Conservation (phyloP, 2,888 invertebrate species). For the Caenorhabditis sp. region DNA sequence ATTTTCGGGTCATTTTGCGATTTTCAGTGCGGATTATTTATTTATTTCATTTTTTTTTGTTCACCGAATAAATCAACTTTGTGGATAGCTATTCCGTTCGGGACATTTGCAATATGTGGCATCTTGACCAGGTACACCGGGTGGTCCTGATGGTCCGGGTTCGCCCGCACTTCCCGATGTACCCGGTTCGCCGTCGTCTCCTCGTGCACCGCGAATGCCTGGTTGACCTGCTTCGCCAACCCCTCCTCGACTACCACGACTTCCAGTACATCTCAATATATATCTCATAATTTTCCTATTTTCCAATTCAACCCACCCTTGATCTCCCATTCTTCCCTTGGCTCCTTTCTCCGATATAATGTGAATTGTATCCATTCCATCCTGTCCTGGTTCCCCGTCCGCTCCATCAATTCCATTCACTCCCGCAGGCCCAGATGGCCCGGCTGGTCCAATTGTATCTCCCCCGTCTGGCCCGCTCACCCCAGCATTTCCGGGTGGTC, state of each 20-base stretch:
- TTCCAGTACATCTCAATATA: slow-evolving; percentile 11
- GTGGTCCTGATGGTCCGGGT: slow-evolving; percentile 10
- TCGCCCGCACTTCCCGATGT: slow-evolving; percentile 7
- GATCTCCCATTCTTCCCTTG: slow-evolving; percentile 16
- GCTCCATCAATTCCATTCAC: slow-evolving; percentile 21
- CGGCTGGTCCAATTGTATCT: slow-evolving; percentile 17
- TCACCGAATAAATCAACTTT: background rate
- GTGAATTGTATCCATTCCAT: slow-evolving; percentile 8
- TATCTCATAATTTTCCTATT: too few species aligned
- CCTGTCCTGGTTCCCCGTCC: slow-evolving; percentile 16
- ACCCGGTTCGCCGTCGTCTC: slow-evolving; percentile 9
- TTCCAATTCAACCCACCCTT: slow-evolving; percentile 5
- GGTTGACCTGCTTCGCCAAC: slow-evolving; percentile 10
- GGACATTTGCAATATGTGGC: slow-evolving; percentile 34
- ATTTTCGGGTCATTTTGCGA: background rate
- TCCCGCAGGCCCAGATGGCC: slow-evolving; percentile 9
- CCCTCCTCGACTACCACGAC: slow-evolving; percentile 13
- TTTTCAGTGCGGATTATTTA: slow-evolving; percentile 1
- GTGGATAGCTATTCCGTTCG: background rate
- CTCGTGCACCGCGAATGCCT: slow-evolving; percentile 11
- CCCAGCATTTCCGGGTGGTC: slow-evolving; percentile 13
- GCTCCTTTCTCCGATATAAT: slow-evolving; percentile 13
- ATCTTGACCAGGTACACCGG: slow-evolving; percentile 23
- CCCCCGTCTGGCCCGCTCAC: slow-evolving; percentile 2
- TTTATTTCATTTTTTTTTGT: background rate